Evolutionary conservation across 2,797 vertebrate genomes (phyloP).

Genomic region (Sebastes matsubarae): DNA sequence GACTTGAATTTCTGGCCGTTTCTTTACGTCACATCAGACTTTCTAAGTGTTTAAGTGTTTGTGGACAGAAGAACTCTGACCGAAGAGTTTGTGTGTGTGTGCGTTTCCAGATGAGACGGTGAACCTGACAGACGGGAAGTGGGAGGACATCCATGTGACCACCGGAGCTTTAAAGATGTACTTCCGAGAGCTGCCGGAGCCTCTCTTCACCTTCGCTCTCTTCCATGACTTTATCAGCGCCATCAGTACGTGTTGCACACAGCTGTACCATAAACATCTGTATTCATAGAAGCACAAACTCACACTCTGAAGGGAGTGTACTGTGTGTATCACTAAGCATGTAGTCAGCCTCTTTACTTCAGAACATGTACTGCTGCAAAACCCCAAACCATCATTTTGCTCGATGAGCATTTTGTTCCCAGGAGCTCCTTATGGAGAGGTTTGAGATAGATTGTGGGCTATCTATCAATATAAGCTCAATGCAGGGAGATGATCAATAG

Average conservation of each 20-base stretch:
- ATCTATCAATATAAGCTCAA: neutral
- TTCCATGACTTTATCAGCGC: slow-evolving; percentile 95
- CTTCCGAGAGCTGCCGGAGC: slow-evolving; percentile 96
- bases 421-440: neutral
- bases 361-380: neutral
- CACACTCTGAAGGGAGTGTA: neutral
- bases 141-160: slow-evolving; percentile 98
- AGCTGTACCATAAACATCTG: neutral
- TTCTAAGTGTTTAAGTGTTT: neutral
- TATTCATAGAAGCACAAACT: neutral
- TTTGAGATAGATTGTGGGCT: neutral
- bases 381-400: neutral
- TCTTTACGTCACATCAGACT: neutral
- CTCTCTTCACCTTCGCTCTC: slow-evolving; percentile 90
- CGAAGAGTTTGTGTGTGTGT: neutral
- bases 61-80: neutral
- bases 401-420: neutral
- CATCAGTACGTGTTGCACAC: slow-evolving; percentile 84
- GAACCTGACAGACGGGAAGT: slow-evolving; percentile 91
- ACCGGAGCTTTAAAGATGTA: slow-evolving; percentile 98
- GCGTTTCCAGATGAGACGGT: slow-evolving; percentile 91
- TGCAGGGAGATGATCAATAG: neutral
- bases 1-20: neutral
- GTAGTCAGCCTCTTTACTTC: neutral
- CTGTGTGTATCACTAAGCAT: neutral